Base-by-base conservation (phyloP, 2,888 invertebrate genomes). In the Iphiclides podalirius region DNA sequence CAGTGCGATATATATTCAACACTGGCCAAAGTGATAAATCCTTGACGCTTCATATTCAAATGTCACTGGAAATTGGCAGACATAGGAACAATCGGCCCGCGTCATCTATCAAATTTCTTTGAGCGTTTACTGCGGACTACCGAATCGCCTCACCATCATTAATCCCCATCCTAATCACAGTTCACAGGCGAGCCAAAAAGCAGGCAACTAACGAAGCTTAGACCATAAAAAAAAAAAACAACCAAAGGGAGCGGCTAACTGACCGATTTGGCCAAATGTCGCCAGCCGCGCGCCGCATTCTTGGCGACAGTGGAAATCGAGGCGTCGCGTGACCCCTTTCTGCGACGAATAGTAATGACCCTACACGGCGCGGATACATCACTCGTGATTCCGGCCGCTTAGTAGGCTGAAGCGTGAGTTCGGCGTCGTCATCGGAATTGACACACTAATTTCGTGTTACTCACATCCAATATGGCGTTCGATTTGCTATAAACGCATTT, bases 331-430 rank as follows among this genome's bases (percentile, higher is more conserved):
- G 84, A 75, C 85, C 84, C 70, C 71, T 74, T 79, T 81, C 66
- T 66, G 62, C 73, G 59, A 57, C 72, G 86, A 81, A 86, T 86
- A 81, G 69, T 81, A 85, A 85, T 84, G 77, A 78, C 84, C 79
- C 65, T 75, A 77, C 70, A 68, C 72, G 79, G 79, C 66, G 67
- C 64, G 60, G 57, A 56, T 40, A 45, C 38, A 39, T 47, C 34
- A 41, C 41, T 60, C 54, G 53, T 55, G 59, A 54, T 54, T 50
- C 57, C 61, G 62, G 57, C 62, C 60, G 53, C 53, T 52, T n/a
- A n/a, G 63, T 66, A 60, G 58, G 61, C 59, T 58, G 54, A 51
- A 49, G 56, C 64, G 63, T 62, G 63, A 53, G 58, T 55, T 49
- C 52, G 66, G 58, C 65, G 63, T 64, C 62, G 60, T 66, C 63